These are phyloP conservation scores for Papilio machaon DNA, from an alignment of 1,140 invertebrate species.

Conservation along the genomic window DNA sequence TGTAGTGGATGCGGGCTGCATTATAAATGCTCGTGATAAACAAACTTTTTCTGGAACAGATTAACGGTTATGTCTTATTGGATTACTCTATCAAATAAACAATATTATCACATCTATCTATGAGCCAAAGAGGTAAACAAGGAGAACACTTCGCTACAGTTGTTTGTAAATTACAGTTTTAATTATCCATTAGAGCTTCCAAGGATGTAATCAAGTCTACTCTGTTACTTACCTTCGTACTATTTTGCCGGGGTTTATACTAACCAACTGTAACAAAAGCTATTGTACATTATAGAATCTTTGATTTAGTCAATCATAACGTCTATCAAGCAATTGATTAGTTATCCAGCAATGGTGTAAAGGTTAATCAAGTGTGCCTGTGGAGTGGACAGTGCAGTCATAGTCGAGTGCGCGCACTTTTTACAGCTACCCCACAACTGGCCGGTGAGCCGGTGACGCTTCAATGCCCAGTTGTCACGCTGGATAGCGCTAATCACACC, in stretches of 20 bases:
- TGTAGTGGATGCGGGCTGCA: conserved; percentile 19
- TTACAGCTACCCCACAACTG: conserved; percentile 58
- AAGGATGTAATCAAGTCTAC: too few relatives aligned
- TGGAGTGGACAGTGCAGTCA: conserved; percentile 45
- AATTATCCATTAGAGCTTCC: too few relatives aligned
- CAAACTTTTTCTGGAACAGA: not conserved
- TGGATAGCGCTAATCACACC: conserved; percentile 20
- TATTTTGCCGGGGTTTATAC: not conserved
- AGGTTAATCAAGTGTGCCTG: conserved; percentile 44
- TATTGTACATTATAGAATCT: not conserved
- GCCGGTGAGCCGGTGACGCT: conserved; percentile 56
- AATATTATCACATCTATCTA: not conserved
- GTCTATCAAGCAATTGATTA: not conserved
- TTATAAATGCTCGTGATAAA: conserved; percentile 6
- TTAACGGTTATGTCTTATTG: not conserved
- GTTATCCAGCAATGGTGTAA: conserved; percentile 35
- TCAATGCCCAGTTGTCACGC: conserved; percentile 31
- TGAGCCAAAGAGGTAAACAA: not conserved
- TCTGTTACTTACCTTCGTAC: not conserved
- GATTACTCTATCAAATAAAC: too few relatives aligned
- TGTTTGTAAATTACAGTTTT: too few relatives aligned
- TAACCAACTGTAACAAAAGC: not conserved
- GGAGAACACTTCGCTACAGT: not conserved
- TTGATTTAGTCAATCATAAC: not conserved
- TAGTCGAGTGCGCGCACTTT: conserved; percentile 66